phyloP scores from a whole-genome alignment of 2,113 vertebrate species.

The Merops nubicus region DNA sequence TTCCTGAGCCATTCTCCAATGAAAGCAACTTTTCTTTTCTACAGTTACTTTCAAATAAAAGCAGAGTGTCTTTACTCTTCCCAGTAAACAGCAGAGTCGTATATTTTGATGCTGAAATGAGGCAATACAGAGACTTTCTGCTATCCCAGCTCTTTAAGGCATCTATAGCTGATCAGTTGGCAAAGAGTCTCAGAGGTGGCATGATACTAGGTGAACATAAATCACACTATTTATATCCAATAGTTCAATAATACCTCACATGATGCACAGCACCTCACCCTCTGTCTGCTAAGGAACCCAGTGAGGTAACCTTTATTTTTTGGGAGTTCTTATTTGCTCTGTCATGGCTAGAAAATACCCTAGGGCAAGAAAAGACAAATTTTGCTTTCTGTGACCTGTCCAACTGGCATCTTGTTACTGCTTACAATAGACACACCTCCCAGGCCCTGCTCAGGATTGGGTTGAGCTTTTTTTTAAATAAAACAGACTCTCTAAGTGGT shows the following conservation, averaged over 20 bases:
- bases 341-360: neutral
- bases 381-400: neutral
- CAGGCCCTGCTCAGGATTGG: neutral
- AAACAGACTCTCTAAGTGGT: neutral
- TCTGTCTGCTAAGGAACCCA: neutral
- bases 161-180: conserved; percentile 30
- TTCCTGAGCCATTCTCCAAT: too few relatives aligned
- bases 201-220: neutral
- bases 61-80: neutral
- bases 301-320: neutral
- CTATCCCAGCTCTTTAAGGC: neutral
- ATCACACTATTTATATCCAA: conserved; percentile 28
- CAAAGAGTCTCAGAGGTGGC: neutral
- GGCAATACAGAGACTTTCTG: neutral
- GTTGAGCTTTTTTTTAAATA: neutral
- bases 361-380: neutral
- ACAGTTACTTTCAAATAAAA: neutral
- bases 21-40: neutral
- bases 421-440: neutral
- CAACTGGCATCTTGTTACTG: neutral
- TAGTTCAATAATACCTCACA: conserved; percentile 30
- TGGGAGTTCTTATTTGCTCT: neutral
- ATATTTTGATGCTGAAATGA: neutral
- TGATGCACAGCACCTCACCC: neutral
- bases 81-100: neutral